Evolutionary conservation across 2,113 vertebrate species (phyloP).

Genomic region (Oreochromis aureus): DNA sequence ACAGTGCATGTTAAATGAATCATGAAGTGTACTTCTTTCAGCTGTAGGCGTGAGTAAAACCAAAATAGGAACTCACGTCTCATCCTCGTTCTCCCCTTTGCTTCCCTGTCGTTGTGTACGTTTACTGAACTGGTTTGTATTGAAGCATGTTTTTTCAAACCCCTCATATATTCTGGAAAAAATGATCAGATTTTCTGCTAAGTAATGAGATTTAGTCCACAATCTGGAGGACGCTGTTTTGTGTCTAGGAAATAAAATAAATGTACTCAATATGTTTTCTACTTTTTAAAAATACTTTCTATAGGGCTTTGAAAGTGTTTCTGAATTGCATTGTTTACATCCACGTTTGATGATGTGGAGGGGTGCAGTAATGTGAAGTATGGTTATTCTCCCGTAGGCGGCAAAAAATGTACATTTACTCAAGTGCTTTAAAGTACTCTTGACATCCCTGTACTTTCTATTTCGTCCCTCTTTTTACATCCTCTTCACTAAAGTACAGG

Average conservation of each 20-base stretch:
- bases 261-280: not conserved
- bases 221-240: not conserved
- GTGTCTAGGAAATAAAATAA: not conserved
- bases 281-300: not conserved
- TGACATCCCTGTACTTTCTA: not conserved
- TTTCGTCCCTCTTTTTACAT: not conserved
- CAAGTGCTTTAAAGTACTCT: not conserved
- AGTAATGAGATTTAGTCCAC: not conserved
- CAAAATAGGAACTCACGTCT: not conserved
- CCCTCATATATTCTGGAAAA: not conserved
- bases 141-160: not conserved
- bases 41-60: constrained; percentile 3
- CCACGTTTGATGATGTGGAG: not conserved
- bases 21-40: constrained; percentile 15
- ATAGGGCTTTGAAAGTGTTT: not conserved
- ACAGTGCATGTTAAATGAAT: constrained; percentile 29
- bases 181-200: not conserved
- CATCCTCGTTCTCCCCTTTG: not conserved
- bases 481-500: not conserved
- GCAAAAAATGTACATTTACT: not conserved
- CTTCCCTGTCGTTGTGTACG: not conserved
- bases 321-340: not conserved
- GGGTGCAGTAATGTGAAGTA: not conserved
- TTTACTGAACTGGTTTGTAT: not conserved
- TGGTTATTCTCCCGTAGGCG: not conserved